Base-by-base conservation (phyloP, 2,113 vertebrate species). In the Lethenteron reissneri region DNA sequence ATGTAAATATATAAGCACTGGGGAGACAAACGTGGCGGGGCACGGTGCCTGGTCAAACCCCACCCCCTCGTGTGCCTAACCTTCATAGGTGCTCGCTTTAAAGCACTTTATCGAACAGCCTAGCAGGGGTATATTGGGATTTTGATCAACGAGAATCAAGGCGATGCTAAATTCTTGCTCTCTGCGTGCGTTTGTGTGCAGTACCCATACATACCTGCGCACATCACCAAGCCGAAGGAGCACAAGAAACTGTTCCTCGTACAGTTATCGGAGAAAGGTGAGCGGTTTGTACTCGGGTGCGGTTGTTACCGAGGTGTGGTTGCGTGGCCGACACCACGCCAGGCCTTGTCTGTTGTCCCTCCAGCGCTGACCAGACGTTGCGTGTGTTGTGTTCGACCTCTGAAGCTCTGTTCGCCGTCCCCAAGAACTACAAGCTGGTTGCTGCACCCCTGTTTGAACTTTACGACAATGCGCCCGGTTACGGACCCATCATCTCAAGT, bases 201-300 rank as follows among this genome's bases (percentile, higher is more conserved):
- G 64, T 68, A 68, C 64, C 64, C 64, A 17, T 68, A 68, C 11
- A 68, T 68, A 17, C 64, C 64, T 68, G 64, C 64, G 11, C 64
- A 68, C 21, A 68, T 68, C 64, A 68, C 64, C n/a, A 68, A 68
- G 64, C 64, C 64, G n/a, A 68, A 68, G 64, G 64, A 68, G 21
- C 64, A 68, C 64, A 68, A 68, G 21, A 68, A 68, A 11, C 64
- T 68, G n/a, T 68, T 68, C 21, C 64, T 68, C 2, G 64, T 68
- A 21, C 64, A 68, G 64, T 21, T 68, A 68, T 21, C 64, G 21
- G 64, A 68, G 21, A 68, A 68, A 68, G 64, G 64, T 68, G 21
- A 68, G 64, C n/a, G 8, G 64, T 25, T 25, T 25, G 25, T 25
- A 25, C 25, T 25, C 25, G 25, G 25, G 25, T 25, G 25, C 25